phyloP scores from a whole-genome alignment of 2,113 vertebrate species.

The Empidonax traillii region DNA sequence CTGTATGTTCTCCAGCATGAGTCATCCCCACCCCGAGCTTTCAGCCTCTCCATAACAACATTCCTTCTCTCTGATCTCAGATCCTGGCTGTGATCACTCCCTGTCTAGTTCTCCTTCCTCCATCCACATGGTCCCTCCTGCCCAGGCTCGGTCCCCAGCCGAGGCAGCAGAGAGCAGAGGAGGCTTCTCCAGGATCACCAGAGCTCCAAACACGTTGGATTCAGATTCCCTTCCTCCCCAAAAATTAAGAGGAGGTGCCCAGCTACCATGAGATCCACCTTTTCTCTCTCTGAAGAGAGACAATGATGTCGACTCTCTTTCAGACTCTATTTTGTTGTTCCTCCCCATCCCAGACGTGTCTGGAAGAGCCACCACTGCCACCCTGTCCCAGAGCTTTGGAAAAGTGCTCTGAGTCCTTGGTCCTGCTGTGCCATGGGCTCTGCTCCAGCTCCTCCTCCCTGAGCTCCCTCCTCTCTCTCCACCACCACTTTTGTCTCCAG shows the following conservation, averaged over 20 bases:
- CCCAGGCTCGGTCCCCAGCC: not conserved
- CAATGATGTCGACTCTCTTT: not conserved
- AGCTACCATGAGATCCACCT: not conserved
- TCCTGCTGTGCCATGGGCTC: not conserved
- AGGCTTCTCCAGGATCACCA: not conserved
- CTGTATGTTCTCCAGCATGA: constrained; percentile 55
- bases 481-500: not conserved
- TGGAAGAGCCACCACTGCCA: not conserved
- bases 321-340: accelerated
- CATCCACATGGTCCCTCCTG: not conserved
- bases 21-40: constrained; percentile 30
- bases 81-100: constrained; percentile 22
- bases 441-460: not conserved
- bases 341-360: not conserved
- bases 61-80: constrained; percentile 66
- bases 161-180: not conserved
- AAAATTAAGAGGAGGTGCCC: not conserved
- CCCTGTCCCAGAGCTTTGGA: not conserved
- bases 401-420: not conserved
- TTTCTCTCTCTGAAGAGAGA: not conserved
- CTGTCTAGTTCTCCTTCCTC: constrained; percentile 10
- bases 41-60: constrained; percentile 61
- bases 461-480: not conserved
- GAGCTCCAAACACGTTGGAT: not conserved
- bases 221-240: not conserved